Base-by-base conservation (phyloP, 2,888 invertebrate genomes). In the Iphiclides podalirius region DNA sequence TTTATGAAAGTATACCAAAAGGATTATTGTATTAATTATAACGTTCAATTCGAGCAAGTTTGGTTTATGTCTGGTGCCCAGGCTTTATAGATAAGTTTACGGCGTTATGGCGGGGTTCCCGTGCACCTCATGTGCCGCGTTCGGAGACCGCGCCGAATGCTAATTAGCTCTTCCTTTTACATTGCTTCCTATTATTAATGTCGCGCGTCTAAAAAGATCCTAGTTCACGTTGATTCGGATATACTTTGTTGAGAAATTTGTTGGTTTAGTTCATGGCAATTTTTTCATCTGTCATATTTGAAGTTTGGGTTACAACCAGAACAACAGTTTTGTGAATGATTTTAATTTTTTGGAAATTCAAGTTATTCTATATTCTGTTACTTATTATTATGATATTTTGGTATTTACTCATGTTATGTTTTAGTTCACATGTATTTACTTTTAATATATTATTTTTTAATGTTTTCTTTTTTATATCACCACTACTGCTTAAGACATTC, bases 131-230 rank as follows among this genome's bases (percentile, higher is more conserved):
- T 75, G 78, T 71, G 71, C 67, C 70, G 70, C 75, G 70, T 66
- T 73, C 70, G 67, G 62, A 69, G 64, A 73, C 75, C 72, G 77
- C 75, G 73, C 70, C 72, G 79, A 79, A 85, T 87, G 75, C 68
- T 81, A 85, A 87, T 85, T 82, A 84, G 72, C 68, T 78, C 78
- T 81, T 86, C 84, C 82, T 78, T 77, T 68, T 70, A 72, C 61
- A 73, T 70, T 67, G 79, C 77, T 84, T 83, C 81, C 80, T 79
- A 79, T 73, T 67, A 66, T 61, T 68, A 62, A 70, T 58, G 55
- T 55, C 57, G 56, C 56, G 54, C 57, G 55, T 57, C 59, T n/a
- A 51, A 56, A 54, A 47, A 59, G 53, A 53, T 52, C 39, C 36
- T 23, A 34, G 16, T 28, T 1, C 12, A 26, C 11, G 16, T 39